phyloP scores from a whole-genome alignment of 1,140 invertebrate genomes.

The Panagrolaimus sp. region DNA sequence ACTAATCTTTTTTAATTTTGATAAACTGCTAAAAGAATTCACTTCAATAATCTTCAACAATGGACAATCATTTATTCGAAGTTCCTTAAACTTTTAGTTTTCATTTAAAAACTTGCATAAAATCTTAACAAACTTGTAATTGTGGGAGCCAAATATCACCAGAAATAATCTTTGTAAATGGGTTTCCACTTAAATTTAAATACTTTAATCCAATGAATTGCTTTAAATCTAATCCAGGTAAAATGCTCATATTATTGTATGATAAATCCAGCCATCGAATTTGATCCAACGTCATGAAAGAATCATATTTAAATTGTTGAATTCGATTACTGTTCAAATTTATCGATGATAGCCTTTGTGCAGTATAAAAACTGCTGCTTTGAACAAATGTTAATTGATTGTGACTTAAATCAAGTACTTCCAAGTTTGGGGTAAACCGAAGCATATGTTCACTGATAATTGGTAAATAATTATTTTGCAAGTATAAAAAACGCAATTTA shows the following conservation, averaged over 20 bases:
- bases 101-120: neutral
- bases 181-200: constrained; percentile 47
- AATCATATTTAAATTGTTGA: constrained; percentile 43
- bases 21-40: constrained; percentile 33
- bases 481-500: constrained; percentile 30
- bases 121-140: constrained; percentile 25
- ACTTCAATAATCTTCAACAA: constrained; percentile 32
- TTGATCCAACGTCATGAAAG: constrained; percentile 41
- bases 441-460: constrained; percentile 48
- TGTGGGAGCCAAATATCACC: constrained; percentile 41
- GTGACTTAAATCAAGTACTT: constrained; percentile 37
- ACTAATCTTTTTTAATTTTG: constrained; percentile 34
- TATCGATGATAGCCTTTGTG: constrained; percentile 27
- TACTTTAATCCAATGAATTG: constrained; percentile 41
- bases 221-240: constrained; percentile 34
- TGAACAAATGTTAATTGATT: constrained; percentile 40
- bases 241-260: constrained; percentile 36
- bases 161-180: constrained; percentile 28
- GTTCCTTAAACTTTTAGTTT: constrained; percentile 17
- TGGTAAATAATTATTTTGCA: constrained; percentile 35
- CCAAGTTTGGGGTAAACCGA: constrained; percentile 41
- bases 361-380: constrained; percentile 44
- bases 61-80: constrained; percentile 31
- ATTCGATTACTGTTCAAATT: constrained; percentile 40
- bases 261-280: constrained; percentile 34